Percentiles rank a stretch among this genome's conserved stretches.
Evolutionary conservation across 2,113 vertebrate genomes (phyloP).

Genomic region (Chaenogobius annularis): DNA sequence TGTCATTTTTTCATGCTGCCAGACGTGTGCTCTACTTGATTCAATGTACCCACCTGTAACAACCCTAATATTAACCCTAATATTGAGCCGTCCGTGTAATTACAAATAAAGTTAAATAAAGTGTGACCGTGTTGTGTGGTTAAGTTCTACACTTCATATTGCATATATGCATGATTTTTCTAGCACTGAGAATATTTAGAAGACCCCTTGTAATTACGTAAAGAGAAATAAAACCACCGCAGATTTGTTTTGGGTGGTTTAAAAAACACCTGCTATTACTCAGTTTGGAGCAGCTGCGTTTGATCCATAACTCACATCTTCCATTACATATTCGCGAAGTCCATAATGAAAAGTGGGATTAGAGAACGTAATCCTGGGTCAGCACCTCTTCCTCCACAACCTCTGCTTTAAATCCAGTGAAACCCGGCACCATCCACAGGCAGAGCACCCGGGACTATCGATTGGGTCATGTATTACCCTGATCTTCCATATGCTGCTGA

Average conservation of each 20-base stretch:
- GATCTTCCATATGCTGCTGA: constrained; percentile 70
- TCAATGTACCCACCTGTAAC: too few relatives aligned
- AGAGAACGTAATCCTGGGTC: constrained; percentile 29
- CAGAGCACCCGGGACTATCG: constrained; percentile 66
- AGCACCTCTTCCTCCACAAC: constrained; percentile 24
- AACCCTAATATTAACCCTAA: too few relatives aligned
- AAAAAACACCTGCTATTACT: constrained; percentile 7
- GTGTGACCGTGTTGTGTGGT: too few relatives aligned
- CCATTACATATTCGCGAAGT: constrained; percentile 1
- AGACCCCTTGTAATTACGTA: neutral
- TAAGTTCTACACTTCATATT: neutral
- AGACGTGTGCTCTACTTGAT: too few relatives aligned
- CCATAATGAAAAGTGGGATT: constrained; percentile 12
- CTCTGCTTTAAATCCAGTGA: constrained; percentile 40
- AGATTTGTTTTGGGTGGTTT: neutral
- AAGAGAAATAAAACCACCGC: neutral
- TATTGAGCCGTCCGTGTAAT: too few relatives aligned
- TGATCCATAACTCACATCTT: neutral
- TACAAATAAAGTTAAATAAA: too few relatives aligned
- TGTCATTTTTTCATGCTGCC: too few relatives aligned
- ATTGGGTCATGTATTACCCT: constrained; percentile 67
- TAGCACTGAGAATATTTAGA: neutral
- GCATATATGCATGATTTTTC: neutral
- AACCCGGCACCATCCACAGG: constrained; percentile 62
- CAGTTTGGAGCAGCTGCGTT: neutral